These are phyloP conservation scores for Brenthis ino DNA, from an alignment of 2,888 invertebrate species.

Conservation along the genomic window DNA sequence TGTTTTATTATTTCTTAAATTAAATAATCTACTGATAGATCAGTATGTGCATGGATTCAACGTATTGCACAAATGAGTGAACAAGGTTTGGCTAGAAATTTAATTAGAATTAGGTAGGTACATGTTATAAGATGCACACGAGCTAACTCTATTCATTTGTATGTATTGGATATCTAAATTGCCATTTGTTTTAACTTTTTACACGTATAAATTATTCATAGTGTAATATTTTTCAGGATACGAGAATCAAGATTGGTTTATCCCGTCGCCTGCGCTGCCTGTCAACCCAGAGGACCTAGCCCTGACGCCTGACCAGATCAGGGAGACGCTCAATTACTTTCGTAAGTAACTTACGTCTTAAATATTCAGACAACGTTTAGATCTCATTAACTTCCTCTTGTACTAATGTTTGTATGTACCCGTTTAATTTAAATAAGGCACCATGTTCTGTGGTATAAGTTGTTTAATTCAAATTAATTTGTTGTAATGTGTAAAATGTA, in stretches of 20 bases:
- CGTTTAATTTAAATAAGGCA: too few species aligned
- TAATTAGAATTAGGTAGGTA: not conserved
- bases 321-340: constrained; percentile 98
- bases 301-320: constrained; percentile 95
- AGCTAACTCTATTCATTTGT: not conserved
- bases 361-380: too few species aligned
- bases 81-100: not conserved
- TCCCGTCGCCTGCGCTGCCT: constrained; percentile 93
- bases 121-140: not conserved
- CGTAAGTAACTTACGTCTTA: constrained; percentile 87
- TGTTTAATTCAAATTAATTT: too few species aligned
- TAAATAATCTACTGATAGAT: too few species aligned
- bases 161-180: not conserved
- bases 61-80: not conserved
- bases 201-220: constrained; percentile 9
- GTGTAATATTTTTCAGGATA: constrained; percentile 83
- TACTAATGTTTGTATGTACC: too few species aligned
- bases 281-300: constrained; percentile 88
- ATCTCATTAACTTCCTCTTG: too few species aligned
- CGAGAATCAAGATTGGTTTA: constrained; percentile 96
- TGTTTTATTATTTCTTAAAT: not conserved
- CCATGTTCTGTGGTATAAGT: too few species aligned
- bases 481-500: too few species aligned
- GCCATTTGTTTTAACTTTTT: too few species aligned
- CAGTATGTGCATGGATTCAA: not conserved